Evolutionary conservation across 2,797 vertebrate species (phyloP).

Genomic region (Sebastes minor): DNA sequence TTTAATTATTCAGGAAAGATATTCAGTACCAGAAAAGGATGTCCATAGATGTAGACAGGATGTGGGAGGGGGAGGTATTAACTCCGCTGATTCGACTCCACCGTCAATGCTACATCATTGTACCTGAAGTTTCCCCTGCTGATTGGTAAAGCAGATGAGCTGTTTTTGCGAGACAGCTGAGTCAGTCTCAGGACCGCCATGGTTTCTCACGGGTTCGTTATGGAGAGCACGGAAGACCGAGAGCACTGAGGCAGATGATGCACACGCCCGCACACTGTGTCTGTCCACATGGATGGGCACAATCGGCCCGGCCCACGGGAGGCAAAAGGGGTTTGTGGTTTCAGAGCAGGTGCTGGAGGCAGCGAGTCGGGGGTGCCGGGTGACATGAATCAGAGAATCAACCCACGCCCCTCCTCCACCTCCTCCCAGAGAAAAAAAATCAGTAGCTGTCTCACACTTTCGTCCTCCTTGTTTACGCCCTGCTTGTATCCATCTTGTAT

Average conservation of each 20-base stretch:
- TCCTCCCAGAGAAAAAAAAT: constrained; percentile 10
- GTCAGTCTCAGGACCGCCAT: constrained; percentile 47
- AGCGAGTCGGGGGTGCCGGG: constrained; percentile 30
- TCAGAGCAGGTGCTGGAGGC: constrained; percentile 56
- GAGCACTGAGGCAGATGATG: constrained; percentile 58
- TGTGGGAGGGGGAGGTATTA: constrained; percentile 14
- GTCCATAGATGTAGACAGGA: constrained; percentile 53
- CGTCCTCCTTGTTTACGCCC: background rate
- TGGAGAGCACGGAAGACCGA: constrained; percentile 45
- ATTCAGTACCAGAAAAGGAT: constrained; percentile 63
- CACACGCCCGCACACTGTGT: constrained; percentile 35
- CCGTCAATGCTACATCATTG: constrained; percentile 63
- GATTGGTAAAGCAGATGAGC: constrained; percentile 60
- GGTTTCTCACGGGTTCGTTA: constrained; percentile 45
- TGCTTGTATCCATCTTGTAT: constrained; percentile 21
- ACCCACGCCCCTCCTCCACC: background rate
- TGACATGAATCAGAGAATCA: constrained; percentile 53
- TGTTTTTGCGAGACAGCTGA: constrained; percentile 50
- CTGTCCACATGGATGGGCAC: constrained; percentile 62
- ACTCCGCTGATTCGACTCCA: constrained; percentile 51
- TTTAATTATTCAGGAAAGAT: constrained; percentile 66
- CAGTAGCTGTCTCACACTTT: constrained; percentile 16
- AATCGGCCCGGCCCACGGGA: constrained; percentile 47
- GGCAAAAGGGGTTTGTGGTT: constrained; percentile 55
- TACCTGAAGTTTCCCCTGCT: constrained; percentile 67